Conservation (phyloP, 2,888 invertebrate genomes). For the Yponomeuta plumbellus region DNA sequence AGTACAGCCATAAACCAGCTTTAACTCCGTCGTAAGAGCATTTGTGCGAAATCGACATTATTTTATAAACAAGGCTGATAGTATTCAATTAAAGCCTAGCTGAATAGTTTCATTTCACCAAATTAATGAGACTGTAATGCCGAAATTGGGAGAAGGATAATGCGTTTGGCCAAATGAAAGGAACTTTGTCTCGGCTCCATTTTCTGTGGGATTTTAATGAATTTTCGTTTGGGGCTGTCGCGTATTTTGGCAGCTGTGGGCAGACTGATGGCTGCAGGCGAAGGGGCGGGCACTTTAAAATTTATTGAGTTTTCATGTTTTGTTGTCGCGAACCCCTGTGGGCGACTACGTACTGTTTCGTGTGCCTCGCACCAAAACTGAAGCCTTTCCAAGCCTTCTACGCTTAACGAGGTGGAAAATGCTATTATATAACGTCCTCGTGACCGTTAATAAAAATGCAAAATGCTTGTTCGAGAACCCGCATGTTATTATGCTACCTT, state of each 20-base stretch:
- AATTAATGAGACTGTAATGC: background rate
- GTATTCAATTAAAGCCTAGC: too few relatives aligned
- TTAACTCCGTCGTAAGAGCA: too few relatives aligned
- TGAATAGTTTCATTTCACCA: background rate
- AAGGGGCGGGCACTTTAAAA: conserved; percentile 59
- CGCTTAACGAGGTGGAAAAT: background rate
- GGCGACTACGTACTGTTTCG: conserved; percentile 11
- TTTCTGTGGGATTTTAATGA: conserved; percentile 14
- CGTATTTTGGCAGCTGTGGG: conserved; percentile 41
- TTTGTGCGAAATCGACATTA: too few relatives aligned
- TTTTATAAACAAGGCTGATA: too few relatives aligned
- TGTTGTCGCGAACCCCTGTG: conserved; percentile 29
- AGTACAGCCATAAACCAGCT: too few relatives aligned
- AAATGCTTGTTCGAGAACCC: too few relatives aligned
- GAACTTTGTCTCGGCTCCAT: conserved; percentile 4
- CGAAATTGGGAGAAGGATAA: conserved; percentile 1
- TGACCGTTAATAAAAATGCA: background rate
- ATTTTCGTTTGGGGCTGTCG: conserved; percentile 10
- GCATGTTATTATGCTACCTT: too few relatives aligned
- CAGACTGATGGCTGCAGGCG: conserved; percentile 47
- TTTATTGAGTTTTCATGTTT: conserved; percentile 70
- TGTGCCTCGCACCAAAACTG: background rate
- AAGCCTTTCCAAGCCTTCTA: background rate
- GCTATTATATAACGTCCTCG: background rate
- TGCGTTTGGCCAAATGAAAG: conserved; percentile 1